These are phyloP conservation scores for Dicentrarchus labrax DNA, from an alignment of 2,113 vertebrate species.

Conservation along the genomic window DNA sequence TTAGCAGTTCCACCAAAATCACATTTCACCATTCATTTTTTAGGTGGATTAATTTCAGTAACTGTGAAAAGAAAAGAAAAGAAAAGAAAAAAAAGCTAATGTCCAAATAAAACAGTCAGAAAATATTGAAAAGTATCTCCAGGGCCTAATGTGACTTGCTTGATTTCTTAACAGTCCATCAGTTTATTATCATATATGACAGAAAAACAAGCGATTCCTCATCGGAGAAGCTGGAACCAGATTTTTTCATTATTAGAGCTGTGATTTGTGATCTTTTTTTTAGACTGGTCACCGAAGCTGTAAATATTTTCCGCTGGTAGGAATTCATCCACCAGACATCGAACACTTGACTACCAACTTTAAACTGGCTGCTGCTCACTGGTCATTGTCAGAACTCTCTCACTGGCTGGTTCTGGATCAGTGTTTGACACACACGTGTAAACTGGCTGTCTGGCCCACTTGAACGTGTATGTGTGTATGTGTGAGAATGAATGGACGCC, in stretches of 20 bases:
- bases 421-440: constrained; percentile 20
- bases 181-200: too few species aligned
- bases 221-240: background rate
- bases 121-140: background rate
- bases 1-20: background rate
- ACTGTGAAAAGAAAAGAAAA: background rate
- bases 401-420: constrained; percentile 6
- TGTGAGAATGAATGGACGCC: constrained; percentile 22
- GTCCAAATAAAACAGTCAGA: background rate
- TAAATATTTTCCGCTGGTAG: background rate
- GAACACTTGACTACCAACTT: background rate
- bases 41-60: background rate
- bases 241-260: background rate
- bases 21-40: background rate
- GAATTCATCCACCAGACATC: background rate
- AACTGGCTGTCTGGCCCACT: constrained; percentile 54
- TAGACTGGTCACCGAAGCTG: background rate
- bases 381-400: constrained; percentile 50
- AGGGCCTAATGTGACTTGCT: too few species aligned
- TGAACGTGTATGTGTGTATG: constrained; percentile 37
- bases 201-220: background rate
- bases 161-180: too few species aligned
- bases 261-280: background rate
- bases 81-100: background rate
- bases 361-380: background rate